Evolutionary conservation across 2,888 invertebrate species (phyloP).

Genomic region (Cosmia pyralina): DNA sequence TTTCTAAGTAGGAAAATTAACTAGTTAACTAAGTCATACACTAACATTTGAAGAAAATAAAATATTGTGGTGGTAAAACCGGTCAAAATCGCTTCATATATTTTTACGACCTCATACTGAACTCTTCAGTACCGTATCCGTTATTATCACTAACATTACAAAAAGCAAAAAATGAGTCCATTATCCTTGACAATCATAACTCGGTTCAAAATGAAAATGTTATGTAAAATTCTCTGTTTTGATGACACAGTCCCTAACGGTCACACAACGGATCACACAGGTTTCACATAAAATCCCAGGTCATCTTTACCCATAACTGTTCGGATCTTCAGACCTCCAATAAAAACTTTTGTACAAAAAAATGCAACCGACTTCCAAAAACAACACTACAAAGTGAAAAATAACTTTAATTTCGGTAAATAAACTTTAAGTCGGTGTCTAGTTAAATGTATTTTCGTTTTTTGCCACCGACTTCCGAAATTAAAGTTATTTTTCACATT

Average conservation of each 20-base stretch:
- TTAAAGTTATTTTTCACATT: too few species aligned
- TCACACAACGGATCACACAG: conserved; percentile 63
- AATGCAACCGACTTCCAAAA: too few species aligned
- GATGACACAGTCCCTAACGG: conserved; percentile 76
- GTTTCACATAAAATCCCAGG: conserved; percentile 70
- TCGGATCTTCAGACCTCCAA: conserved; percentile 10
- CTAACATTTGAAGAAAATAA: background rate
- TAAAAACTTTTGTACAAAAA: too few species aligned
- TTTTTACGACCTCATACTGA: conserved; percentile 10
- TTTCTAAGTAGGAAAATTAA: background rate
- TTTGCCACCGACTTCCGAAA: too few species aligned
- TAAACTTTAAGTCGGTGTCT: too few species aligned
- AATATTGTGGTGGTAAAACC: background rate
- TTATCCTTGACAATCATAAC: conserved; percentile 55
- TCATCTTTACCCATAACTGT: conserved; percentile 67
- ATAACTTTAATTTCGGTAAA: too few species aligned
- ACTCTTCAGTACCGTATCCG: conserved; percentile 7
- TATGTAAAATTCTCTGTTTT: conserved; percentile 67
- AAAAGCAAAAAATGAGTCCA: conserved; percentile 24
- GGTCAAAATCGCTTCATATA: background rate
- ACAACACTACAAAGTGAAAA: too few species aligned
- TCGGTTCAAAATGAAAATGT: conserved; percentile 63
- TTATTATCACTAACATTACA: background rate
- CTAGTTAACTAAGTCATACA: background rate
- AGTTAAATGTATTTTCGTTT: too few species aligned